A percentile compares a stretch with the other conserved stretches of the same genome.
Conservation (phyloP, 1,140 invertebrate species). For the Hydropsyche tenuis region DNA sequence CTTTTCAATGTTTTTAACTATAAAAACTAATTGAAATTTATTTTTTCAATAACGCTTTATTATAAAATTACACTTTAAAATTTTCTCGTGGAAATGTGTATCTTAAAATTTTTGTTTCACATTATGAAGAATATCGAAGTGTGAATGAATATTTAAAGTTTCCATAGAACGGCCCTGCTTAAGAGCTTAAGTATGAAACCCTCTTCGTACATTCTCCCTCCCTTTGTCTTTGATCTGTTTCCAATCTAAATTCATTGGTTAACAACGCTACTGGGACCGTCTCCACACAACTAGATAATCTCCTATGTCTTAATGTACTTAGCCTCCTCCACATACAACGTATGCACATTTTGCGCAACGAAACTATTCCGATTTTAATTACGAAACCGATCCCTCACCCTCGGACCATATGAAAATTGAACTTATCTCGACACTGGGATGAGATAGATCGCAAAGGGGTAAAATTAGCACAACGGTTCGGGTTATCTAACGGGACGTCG, state of each 20-base stretch:
- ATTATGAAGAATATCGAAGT: too few relatives aligned
- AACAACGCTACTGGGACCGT: constrained; percentile 45
- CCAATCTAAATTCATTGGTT: constrained; percentile 51
- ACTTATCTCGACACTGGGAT: background rate
- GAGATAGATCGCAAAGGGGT: constrained; percentile 1
- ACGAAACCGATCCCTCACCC: background rate
- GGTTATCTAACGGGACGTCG: background rate
- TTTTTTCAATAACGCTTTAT: too few relatives aligned
- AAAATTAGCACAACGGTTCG: constrained; percentile 17
- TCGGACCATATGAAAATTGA: background rate
- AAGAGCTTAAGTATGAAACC: constrained; percentile 34
- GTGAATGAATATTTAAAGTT: constrained; percentile 4
- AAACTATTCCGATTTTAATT: constrained; percentile 5
- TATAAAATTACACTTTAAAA: too few relatives aligned
- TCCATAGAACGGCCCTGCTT: constrained; percentile 10
- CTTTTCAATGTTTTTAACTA: too few relatives aligned
- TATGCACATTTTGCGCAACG: background rate
- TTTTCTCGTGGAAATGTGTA: too few relatives aligned
- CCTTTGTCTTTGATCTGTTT: constrained; percentile 51
- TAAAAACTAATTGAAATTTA: too few relatives aligned
- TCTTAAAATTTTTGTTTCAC: too few relatives aligned
- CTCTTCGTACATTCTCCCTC: constrained; percentile 29
- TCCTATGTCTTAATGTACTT: constrained; percentile 31
- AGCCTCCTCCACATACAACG: background rate
- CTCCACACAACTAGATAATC: constrained; percentile 29